Evolutionary conservation across 1,140 invertebrate genomes (phyloP).

Genomic region (Trinorchestia longiramus): DNA sequence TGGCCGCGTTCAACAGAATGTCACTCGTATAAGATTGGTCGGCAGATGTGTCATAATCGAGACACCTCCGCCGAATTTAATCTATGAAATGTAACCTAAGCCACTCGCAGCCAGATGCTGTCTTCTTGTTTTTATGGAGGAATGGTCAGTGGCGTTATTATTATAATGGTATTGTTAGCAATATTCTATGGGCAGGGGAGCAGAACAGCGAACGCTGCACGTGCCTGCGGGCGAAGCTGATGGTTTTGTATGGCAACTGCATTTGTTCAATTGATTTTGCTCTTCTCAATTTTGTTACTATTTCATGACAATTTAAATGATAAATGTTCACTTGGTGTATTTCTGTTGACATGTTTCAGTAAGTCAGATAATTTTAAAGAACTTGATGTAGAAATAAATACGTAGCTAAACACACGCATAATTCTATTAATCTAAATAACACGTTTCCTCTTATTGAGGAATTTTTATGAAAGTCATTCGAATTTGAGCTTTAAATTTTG

Average conservation of each 20-base stretch:
- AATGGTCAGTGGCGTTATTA: conserved; percentile 5
- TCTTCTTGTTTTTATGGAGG: not conserved
- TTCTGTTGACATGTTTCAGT: not conserved
- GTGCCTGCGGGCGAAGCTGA: not conserved
- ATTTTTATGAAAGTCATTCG: no score
- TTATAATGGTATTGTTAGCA: conserved; percentile 33
- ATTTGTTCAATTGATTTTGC: not conserved
- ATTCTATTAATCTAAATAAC: no score
- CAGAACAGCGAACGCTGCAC: not conserved
- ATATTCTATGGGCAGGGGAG: not conserved
- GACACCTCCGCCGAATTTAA: conserved; percentile 6
- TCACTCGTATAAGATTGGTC: not conserved
- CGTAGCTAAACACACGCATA: no score
- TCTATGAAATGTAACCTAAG: not conserved
- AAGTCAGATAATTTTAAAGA: no score
- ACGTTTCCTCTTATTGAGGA: no score
- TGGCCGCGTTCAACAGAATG: not conserved
- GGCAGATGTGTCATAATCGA: not conserved
- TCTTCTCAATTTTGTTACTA: not conserved
- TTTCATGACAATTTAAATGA: not conserved
- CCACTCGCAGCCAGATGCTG: not conserved
- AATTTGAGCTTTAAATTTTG: no score
- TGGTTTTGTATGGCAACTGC: not conserved
- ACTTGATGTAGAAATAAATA: no score
- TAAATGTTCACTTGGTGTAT: not conserved